Conservation (phyloP, 2,113 vertebrate species). For the Tenebrosternarchus preto region DNA sequence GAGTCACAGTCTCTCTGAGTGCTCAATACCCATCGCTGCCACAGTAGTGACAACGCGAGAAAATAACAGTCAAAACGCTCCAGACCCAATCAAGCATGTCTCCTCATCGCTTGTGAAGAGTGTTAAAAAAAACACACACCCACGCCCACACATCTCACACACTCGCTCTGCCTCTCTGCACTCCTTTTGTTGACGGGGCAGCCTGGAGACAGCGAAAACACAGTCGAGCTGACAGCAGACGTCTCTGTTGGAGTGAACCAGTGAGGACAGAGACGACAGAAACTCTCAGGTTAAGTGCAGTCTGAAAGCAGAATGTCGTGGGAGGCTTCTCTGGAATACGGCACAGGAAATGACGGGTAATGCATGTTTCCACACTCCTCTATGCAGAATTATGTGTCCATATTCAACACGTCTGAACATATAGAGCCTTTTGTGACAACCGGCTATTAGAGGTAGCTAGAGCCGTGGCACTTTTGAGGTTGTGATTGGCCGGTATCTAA, state of each 20-base stretch:
- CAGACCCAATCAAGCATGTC: conserved; percentile 80
- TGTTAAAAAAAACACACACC: conserved; percentile 73
- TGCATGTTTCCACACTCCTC: not conserved
- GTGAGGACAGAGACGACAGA: not conserved
- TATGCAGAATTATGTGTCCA: conserved; percentile 12
- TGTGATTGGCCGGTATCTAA: not conserved
- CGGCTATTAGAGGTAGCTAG: conserved; percentile 8
- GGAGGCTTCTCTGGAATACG: not conserved
- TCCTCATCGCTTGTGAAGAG: conserved; percentile 65
- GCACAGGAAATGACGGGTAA: conserved; percentile 17
- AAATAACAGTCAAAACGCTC: conserved; percentile 85
- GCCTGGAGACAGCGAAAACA: conserved; percentile 36
- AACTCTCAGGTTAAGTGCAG: conserved; percentile 19
- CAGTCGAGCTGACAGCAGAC: conserved; percentile 16
- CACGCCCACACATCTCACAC: conserved; percentile 33
- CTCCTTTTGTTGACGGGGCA: conserved; percentile 7
- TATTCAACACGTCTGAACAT: conserved; percentile 8
- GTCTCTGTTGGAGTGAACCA: not conserved
- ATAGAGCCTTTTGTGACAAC: conserved; percentile 15
- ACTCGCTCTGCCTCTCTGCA: conserved; percentile 18
- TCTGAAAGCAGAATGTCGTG: conserved; percentile 26
- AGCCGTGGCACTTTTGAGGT: not conserved
- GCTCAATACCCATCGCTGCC: conserved; percentile 86
- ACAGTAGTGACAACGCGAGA: conserved; percentile 92
- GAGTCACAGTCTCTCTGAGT: conserved; percentile 74